These are phyloP conservation scores for Drosophila pseudoobscura DNA, from an alignment of 1,140 invertebrate genomes.

Conservation along the genomic window DNA sequence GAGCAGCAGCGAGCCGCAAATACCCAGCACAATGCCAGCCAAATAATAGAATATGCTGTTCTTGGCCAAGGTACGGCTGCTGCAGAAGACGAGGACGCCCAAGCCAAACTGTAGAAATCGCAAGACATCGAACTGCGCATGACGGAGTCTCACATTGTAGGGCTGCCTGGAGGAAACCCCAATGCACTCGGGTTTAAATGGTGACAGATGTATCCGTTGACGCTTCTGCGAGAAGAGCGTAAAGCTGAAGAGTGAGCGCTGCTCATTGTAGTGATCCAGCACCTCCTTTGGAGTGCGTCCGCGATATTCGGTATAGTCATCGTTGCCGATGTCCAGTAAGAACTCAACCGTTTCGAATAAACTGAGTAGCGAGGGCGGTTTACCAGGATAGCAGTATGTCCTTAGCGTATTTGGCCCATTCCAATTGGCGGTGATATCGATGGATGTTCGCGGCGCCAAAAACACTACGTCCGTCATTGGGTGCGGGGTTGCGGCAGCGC, in stretches of 20 bases:
- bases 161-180: too few relatives aligned
- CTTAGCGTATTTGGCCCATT: slow-evolving; percentile 39
- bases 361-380: slow-evolving; percentile 84
- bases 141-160: too few relatives aligned
- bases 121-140: too few relatives aligned
- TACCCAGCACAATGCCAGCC: too few relatives aligned
- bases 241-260: slow-evolving; percentile 88
- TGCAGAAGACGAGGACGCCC: too few relatives aligned
- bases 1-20: too few relatives aligned
- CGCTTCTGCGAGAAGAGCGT: slow-evolving; percentile 87
- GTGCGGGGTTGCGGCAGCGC: background rate
- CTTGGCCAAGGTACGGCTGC: too few relatives aligned
- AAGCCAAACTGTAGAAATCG: too few relatives aligned
- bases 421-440: slow-evolving; percentile 31
- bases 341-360: slow-evolving; percentile 87
- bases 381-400: slow-evolving; percentile 85
- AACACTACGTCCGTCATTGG: slow-evolving; percentile 20
- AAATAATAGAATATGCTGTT: too few relatives aligned
- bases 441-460: slow-evolving; percentile 33
- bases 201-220: slow-evolving; percentile 87
- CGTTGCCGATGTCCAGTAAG: slow-evolving; percentile 85
- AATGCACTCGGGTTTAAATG: slow-evolving; percentile 90
- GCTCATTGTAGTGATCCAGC: slow-evolving; percentile 86
- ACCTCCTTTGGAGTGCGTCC: slow-evolving; percentile 87
- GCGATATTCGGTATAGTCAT: slow-evolving; percentile 88